Conservation (phyloP, 1,140 invertebrate species). For the Brachionus angularis region DNA sequence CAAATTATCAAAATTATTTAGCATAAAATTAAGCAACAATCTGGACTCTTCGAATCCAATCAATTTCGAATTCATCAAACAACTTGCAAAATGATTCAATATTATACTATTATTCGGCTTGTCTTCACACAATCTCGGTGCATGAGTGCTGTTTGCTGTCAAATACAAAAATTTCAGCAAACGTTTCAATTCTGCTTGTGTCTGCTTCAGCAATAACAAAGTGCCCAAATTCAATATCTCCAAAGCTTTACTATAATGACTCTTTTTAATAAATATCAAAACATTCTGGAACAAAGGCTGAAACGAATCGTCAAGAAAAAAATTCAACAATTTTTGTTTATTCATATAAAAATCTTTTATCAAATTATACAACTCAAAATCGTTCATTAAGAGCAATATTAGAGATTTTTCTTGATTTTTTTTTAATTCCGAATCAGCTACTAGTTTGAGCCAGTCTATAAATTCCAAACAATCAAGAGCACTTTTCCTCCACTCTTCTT, state of each 20-base stretch:
- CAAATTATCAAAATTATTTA: slow-evolving; percentile 42
- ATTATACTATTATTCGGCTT: slow-evolving; percentile 40
- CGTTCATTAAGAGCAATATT: background rate
- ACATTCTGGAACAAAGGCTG: slow-evolving; percentile 29
- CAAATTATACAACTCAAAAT: slow-evolving; percentile 16
- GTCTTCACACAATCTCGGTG: slow-evolving; percentile 6
- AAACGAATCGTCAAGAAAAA: slow-evolving; percentile 29
- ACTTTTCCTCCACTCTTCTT: slow-evolving; percentile 21
- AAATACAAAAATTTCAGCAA: slow-evolving; percentile 28
- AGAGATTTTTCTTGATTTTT: background rate
- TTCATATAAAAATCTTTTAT: background rate
- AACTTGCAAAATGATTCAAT: slow-evolving; percentile 31
- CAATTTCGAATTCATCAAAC: background rate
- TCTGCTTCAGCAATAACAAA: background rate
- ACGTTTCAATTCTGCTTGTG: slow-evolving; percentile 23
- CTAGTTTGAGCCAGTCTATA: slow-evolving; percentile 1
- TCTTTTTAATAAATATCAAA: slow-evolving; percentile 35
- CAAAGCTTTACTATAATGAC: slow-evolving; percentile 32
- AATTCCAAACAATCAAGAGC: background rate
- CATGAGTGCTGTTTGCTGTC: slow-evolving; percentile 31
- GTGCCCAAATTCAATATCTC: slow-evolving; percentile 29
- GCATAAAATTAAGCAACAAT: slow-evolving; percentile 39
- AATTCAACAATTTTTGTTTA: background rate
- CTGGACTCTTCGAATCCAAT: slow-evolving; percentile 25
- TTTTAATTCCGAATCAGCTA: background rate